These are phyloP conservation scores for Stenoptilia bipunctidactyla DNA, from an alignment of 2,888 invertebrate genomes.

Conservation along the genomic window DNA sequence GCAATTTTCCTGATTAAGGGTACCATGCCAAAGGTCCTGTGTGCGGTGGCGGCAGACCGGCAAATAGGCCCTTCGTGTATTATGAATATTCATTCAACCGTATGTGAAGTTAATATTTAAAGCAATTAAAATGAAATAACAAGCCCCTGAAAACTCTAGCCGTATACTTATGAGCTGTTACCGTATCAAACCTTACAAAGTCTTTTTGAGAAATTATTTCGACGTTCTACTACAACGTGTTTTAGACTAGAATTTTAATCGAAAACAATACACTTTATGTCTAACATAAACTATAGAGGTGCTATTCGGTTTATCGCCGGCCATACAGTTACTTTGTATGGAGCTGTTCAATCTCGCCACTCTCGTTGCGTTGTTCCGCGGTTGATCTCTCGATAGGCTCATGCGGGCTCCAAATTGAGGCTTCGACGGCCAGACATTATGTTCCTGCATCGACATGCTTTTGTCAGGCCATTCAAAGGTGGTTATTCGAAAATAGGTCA, in stretches of 20 bases:
- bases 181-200: too few species aligned
- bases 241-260: not conserved
- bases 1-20: conserved; percentile 55
- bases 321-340: not conserved
- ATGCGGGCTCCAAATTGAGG: conserved; percentile 58
- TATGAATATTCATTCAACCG: conserved; percentile 54
- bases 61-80: conserved; percentile 49
- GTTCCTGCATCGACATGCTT: conserved; percentile 57
- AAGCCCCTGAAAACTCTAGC: too few species aligned
- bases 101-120: conserved; percentile 25
- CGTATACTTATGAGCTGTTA: too few species aligned
- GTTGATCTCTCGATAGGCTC: conserved; percentile 35
- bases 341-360: not conserved
- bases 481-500: conserved; percentile 57
- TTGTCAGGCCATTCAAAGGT: conserved; percentile 58
- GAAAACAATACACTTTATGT: not conserved
- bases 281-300: not conserved
- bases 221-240: not conserved
- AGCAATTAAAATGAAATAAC: not conserved
- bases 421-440: conserved; percentile 47
- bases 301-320: not conserved
- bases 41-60: conserved; percentile 44
- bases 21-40: conserved; percentile 24
- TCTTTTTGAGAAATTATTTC: too few species aligned
- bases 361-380: conserved; percentile 24